These are phyloP conservation scores for Gobio occitaniae DNA, from an alignment of 2,797 vertebrate species.

Conservation along the genomic window DNA sequence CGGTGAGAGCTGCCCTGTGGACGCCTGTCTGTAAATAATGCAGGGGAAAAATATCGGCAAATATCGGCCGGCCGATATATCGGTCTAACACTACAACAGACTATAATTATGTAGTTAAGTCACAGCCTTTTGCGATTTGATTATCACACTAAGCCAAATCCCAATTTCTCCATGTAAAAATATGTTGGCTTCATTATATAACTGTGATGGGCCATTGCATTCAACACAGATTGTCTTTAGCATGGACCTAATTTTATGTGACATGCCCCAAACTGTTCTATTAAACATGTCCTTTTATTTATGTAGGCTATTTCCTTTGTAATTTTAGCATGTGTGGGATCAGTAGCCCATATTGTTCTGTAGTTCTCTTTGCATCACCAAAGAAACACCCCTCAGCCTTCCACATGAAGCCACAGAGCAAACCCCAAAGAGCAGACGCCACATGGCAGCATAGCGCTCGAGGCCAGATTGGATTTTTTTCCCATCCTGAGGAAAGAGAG, in stretches of 20 bases:
- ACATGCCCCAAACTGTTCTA: background rate
- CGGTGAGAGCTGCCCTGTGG: too few relatives aligned
- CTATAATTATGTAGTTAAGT: background rate
- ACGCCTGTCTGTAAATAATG: too few relatives aligned
- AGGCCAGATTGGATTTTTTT: constrained; percentile 70
- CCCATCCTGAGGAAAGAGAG: constrained; percentile 16
- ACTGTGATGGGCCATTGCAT: background rate
- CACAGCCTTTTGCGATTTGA: background rate
- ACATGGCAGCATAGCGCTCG: constrained; percentile 70
- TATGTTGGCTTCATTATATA: background rate
- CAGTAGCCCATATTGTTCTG: background rate
- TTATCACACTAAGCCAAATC: background rate
- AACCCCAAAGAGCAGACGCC: constrained; percentile 57
- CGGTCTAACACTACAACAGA: background rate
- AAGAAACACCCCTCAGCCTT: background rate
- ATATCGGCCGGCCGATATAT: too few relatives aligned
- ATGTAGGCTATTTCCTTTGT: background rate
- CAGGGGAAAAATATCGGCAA: too few relatives aligned
- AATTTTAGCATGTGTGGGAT: background rate
- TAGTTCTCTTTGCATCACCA: background rate
- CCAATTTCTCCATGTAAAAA: background rate
- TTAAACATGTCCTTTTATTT: constrained; percentile 2
- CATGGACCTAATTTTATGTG: background rate
- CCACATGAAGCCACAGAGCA: constrained; percentile 38
- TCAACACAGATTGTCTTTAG: background rate